Evolutionary conservation across 2,888 invertebrate genomes (phyloP).

Genomic region (Rhamnusium bicolor): DNA sequence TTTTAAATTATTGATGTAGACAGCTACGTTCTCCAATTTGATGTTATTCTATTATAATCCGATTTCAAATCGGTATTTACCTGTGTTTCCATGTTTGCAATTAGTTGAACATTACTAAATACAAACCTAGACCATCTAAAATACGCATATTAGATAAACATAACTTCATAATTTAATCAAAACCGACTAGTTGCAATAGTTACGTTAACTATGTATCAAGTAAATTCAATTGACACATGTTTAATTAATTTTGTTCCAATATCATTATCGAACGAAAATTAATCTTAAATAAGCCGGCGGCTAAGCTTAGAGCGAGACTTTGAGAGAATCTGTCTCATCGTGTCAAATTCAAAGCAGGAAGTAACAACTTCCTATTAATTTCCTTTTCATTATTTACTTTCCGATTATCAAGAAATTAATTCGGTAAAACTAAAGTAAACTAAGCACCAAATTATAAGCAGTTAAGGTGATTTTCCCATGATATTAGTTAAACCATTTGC

Average conservation of each 20-base stretch:
- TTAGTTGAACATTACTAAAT: neutral
- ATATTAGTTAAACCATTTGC: neutral
- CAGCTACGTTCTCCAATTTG: no score
- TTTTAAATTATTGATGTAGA: no score
- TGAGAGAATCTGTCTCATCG: conserved; percentile 47
- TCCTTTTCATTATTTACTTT: conserved; percentile 56
- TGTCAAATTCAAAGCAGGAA: conserved; percentile 48
- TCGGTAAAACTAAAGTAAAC: conserved; percentile 25
- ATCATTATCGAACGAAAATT: conserved; percentile 50
- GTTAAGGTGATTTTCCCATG: neutral
- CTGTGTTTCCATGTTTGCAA: neutral
- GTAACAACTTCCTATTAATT: conserved; percentile 56
- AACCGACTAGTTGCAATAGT: neutral
- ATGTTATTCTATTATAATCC: neutral
- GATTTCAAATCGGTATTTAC: neutral
- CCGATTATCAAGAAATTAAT: conserved; percentile 41
- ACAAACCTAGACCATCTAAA: neutral
- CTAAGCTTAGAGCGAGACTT: conserved; percentile 49
- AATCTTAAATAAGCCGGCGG: conserved; percentile 53
- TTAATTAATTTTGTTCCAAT: conserved; percentile 24
- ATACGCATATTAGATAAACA: conserved; percentile 5
- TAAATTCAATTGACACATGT: conserved; percentile 21
- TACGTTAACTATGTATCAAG: neutral
- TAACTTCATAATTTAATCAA: conserved; percentile 16
- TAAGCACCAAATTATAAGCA: conserved; percentile 8